phyloP scores from a whole-genome alignment of 2,888 invertebrate species.

The Plebejus melissa region DNA sequence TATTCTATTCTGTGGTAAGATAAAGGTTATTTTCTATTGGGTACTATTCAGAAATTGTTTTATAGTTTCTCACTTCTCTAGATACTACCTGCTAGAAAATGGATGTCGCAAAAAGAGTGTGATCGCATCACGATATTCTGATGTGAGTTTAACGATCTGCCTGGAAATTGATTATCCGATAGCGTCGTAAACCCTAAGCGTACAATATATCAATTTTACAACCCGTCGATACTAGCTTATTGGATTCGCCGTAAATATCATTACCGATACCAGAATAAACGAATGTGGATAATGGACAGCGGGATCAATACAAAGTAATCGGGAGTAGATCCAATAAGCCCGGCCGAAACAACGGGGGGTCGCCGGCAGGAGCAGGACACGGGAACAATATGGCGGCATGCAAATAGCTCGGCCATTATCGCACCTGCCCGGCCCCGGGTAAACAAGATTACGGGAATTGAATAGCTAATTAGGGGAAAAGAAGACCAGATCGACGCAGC shows the following conservation, averaged over 20 bases:
- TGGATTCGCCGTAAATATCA: constrained; percentile 63
- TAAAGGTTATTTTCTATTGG: too few relatives aligned
- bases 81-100: background rate
- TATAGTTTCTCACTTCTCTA: too few relatives aligned
- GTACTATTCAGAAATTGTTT: too few relatives aligned
- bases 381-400: constrained; percentile 79
- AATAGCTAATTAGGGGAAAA: constrained; percentile 79
- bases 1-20: too few relatives aligned
- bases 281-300: constrained; percentile 76
- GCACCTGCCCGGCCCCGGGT: constrained; percentile 76
- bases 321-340: constrained; percentile 77
- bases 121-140: constrained; percentile 13
- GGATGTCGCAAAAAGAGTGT: background rate
- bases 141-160: constrained; percentile 17
- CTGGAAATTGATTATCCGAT: constrained; percentile 12
- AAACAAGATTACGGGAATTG: constrained; percentile 79
- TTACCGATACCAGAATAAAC: constrained; percentile 74
- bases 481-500: constrained; percentile 71
- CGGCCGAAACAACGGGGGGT: constrained; percentile 73
- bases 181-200: constrained; percentile 15
- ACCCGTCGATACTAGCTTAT: constrained; percentile 44
- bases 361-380: constrained; percentile 61
- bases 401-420: constrained; percentile 78
- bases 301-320: constrained; percentile 79
- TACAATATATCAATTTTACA: constrained; percentile 41